Percentiles rank a stretch among this genome's conserved stretches.
phyloP scores from a whole-genome alignment of 2,797 vertebrate genomes.

The Otolemur crassicaudatus region DNA sequence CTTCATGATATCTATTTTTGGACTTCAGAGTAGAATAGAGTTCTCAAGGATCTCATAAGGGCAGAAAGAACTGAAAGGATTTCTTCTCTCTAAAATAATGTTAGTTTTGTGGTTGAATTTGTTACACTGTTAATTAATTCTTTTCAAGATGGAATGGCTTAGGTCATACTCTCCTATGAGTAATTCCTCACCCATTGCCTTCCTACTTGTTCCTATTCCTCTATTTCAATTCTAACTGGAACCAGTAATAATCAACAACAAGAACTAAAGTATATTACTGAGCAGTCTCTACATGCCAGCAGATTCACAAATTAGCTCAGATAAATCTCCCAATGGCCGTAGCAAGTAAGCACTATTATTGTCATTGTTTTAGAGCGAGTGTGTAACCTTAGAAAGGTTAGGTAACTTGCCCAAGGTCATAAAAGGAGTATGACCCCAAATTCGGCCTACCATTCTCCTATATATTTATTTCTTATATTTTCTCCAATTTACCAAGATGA shows the following conservation, averaged over 20 bases:
- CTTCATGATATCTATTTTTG: conserved; percentile 63
- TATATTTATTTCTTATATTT: neutral
- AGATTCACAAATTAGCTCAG: neutral
- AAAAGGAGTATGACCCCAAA: neutral
- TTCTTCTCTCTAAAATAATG: conserved; percentile 55
- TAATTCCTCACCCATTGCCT: neutral
- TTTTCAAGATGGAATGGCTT: conserved; percentile 1
- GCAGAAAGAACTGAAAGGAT: conserved; percentile 59
- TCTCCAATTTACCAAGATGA: neutral
- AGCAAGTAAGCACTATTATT: neutral
- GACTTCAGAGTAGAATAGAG: conserved; percentile 63
- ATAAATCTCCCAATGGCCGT: neutral
- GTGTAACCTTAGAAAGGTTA: neutral
- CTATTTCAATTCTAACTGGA: neutral
- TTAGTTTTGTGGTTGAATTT: conserved; percentile 62
- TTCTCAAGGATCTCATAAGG: conserved; percentile 52
- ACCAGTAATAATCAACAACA: neutral
- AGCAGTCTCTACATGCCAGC: neutral
- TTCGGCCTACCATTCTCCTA: neutral
- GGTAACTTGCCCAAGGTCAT: neutral
- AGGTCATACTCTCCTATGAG: neutral
- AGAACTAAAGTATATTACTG: neutral
- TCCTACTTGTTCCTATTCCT: neutral
- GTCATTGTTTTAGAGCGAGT: neutral
- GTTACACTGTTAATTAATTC: conserved; percentile 62